These are phyloP conservation scores for Diplazon laetatorius DNA, from an alignment of 2,888 invertebrate species.

Conservation along the genomic window DNA sequence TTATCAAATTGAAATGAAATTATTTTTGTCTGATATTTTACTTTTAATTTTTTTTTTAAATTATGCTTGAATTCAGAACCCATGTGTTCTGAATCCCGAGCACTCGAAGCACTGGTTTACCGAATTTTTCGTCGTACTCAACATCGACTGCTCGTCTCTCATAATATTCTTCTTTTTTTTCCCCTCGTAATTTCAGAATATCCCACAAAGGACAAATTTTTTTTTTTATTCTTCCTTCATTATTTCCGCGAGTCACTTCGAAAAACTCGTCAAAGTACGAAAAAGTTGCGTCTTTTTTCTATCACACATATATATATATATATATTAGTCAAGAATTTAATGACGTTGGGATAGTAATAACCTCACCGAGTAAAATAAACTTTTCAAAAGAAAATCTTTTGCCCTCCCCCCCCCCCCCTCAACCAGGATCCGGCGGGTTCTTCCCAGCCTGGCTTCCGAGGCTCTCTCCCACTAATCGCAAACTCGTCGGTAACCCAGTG, in stretches of 20 bases:
- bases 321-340: slow-evolving; percentile 55
- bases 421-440: no score
- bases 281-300: slow-evolving; percentile 42
- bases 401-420: slow-evolving; percentile 13
- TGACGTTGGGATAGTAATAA: slow-evolving; percentile 50
- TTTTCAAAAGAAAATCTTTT: slow-evolving; percentile 60
- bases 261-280: slow-evolving; percentile 56
- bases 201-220: background rate
- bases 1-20: no score
- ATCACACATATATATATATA: no score
- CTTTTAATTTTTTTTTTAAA: no score
- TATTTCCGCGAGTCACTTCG: background rate
- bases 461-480: slow-evolving; percentile 49
- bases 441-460: no score
- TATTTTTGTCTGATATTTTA: no score
- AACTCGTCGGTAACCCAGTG: slow-evolving; percentile 49
- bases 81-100: no score
- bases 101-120: no score
- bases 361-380: slow-evolving; percentile 47
- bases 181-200: background rate
- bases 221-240: background rate
- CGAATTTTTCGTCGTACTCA: background rate
- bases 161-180: no score
- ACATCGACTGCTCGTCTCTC: background rate
- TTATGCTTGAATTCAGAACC: no score